These are phyloP conservation scores for Poecilia velifera DNA, from an alignment of 2,797 vertebrate genomes.

Conservation along the genomic window DNA sequence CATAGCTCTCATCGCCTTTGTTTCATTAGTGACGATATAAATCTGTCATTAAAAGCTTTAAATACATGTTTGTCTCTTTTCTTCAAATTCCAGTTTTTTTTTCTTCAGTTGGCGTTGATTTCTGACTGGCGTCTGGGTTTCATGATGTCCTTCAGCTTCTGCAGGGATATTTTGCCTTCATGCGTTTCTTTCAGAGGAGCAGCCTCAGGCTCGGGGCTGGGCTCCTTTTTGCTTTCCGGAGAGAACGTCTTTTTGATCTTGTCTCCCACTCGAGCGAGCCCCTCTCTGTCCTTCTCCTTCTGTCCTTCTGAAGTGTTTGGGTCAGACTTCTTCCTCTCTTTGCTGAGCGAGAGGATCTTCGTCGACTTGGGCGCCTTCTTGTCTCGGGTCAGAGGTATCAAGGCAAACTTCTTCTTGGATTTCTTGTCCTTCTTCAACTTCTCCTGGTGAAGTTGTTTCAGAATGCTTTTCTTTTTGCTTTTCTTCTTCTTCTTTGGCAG, in stretches of 20 bases:
- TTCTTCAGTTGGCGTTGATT: background rate
- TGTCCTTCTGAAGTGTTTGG: constrained; percentile 4
- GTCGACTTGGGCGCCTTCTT: constrained; percentile 30
- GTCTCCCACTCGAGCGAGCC: constrained; percentile 20
- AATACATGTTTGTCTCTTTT: background rate
- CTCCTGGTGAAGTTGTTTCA: constrained; percentile 30
- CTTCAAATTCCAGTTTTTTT: background rate
- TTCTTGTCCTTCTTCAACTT: constrained; percentile 37
- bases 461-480: constrained; percentile 30
- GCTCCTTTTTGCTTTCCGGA: background rate
- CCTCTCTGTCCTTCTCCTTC: constrained; percentile 30
- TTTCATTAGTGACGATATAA: background rate
- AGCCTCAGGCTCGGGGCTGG: background rate
- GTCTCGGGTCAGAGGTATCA: constrained; percentile 22
- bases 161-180: background rate
- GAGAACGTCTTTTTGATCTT: constrained; percentile 41
- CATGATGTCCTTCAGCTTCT: constrained; percentile 14
- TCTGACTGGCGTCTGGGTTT: background rate
- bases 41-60: constrained; percentile 41
- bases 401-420: constrained; percentile 40
- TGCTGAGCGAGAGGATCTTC: constrained; percentile 40
- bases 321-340: constrained; percentile 35
- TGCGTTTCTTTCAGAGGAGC: constrained; percentile 11
- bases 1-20: background rate
- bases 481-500: constrained; percentile 43